A percentile compares a stretch with the other conserved stretches of the same genome.
phyloP scores from a whole-genome alignment of 2,113 vertebrate species.

The Myrmecobius fasciatus region DNA sequence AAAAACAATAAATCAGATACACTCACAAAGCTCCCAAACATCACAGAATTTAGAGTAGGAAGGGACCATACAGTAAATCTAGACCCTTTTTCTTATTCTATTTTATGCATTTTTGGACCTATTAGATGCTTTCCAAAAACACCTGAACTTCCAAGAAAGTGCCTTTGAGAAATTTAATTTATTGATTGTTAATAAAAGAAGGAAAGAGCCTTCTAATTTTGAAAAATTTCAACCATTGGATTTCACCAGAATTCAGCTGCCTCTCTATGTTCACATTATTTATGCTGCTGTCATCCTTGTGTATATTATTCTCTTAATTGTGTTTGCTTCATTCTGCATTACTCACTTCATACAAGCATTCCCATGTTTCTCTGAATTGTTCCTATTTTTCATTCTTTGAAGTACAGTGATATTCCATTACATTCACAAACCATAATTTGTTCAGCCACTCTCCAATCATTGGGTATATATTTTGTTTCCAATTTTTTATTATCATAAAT shows the following conservation, averaged over 20 bases:
- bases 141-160: neutral
- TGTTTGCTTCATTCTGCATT: neutral
- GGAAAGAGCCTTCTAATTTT: neutral
- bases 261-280: neutral
- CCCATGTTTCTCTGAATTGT: neutral
- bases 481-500: neutral
- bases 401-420: neutral
- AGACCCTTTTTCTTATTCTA: neutral
- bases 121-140: neutral
- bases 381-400: neutral
- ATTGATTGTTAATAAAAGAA: neutral
- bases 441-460: neutral
- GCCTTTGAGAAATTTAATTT: neutral
- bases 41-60: neutral
- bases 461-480: neutral
- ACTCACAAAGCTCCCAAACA: neutral
- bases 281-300: neutral
- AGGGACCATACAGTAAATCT: neutral
- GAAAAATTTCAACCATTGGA: neutral
- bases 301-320: neutral
- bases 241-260: neutral
- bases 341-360: neutral
- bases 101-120: neutral
- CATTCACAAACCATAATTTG: neutral
- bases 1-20: neutral